Evolutionary conservation across 2,113 vertebrate genomes (phyloP).

Genomic region (Desmodus rotundus): DNA sequence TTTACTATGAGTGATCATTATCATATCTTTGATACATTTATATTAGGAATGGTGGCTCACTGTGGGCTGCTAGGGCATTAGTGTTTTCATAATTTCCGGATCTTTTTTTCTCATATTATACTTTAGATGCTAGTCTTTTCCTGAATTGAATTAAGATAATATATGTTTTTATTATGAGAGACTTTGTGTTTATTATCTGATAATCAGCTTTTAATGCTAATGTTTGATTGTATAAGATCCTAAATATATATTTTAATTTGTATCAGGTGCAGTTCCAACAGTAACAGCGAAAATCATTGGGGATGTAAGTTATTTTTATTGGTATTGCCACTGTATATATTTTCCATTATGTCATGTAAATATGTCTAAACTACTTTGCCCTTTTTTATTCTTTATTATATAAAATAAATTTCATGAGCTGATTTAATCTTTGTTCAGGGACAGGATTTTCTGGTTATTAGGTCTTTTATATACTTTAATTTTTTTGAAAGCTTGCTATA

Average conservation of each 20-base stretch:
- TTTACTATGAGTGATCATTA: constrained; percentile 39
- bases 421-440: constrained; percentile 16
- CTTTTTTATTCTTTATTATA: background rate
- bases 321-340: constrained; percentile 23
- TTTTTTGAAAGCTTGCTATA: background rate
- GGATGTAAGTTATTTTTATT: constrained; percentile 87
- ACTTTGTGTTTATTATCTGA: constrained; percentile 21
- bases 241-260: constrained; percentile 60
- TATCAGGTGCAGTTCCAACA: constrained; percentile 90
- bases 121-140: constrained; percentile 12
- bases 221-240: constrained; percentile 15
- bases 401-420: constrained; percentile 5
- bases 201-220: constrained; percentile 44
- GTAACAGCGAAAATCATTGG: constrained; percentile 93
- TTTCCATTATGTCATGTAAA: background rate
- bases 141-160: constrained; percentile 12
- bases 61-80: background rate
- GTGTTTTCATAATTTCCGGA: background rate
- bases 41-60: background rate
- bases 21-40: background rate
- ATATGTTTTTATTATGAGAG: background rate
- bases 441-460: background rate
- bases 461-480: background rate
- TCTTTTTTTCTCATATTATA: background rate
- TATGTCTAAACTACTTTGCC: background rate